Base-by-base conservation (phyloP, 2,797 vertebrate species). In the Oceanodroma leucorhoa region DNA sequence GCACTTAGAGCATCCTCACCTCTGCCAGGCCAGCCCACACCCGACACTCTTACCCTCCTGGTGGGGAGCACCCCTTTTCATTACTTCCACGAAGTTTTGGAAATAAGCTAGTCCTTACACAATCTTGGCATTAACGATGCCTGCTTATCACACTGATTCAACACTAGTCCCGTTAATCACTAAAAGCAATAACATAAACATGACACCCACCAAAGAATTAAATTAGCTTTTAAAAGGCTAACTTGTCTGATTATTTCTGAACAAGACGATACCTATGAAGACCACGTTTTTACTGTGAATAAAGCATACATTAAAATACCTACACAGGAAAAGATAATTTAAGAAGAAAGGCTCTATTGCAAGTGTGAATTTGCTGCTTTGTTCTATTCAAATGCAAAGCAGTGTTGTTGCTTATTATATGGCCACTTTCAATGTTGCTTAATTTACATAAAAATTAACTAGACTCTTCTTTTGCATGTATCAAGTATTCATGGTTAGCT, bases 391-490 rank as follows among this genome's bases (percentile, higher is more conserved):
- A 80, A 94, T 87, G 60, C 75, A 94, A 84, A 92, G 21, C 26
- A 70, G 30, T 73, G 65, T 67, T 90, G 78, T 71, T 89, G 72
- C 48, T 96, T 94, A 88, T 95, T 89, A 66, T 81, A 82, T 30
- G 83, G 88, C 40, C 70, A 80, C 40, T 67, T 93, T 87, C 32
- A 89, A 89, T 29, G 75, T 65, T 92, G 75, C 78, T 93, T 90
- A 76, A 92, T 95, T 96, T 92, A 62, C 93, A 89, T 94, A 97
- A 97, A 98, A 97, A 93, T 89, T 96, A 97, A 97, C 34, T 89
- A 87, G 96, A 87, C 69, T 89, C 57, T 86, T 77, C 81, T 83
- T 95, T 80, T 93, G 75, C 82, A 96, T 83, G 86, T 88, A 97
- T 96, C 78, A 96, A 96, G 86, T 95, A 97, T 96, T 96, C 83